Conservation (phyloP, 1,140 invertebrate species). For the Drosophila tani region DNA sequence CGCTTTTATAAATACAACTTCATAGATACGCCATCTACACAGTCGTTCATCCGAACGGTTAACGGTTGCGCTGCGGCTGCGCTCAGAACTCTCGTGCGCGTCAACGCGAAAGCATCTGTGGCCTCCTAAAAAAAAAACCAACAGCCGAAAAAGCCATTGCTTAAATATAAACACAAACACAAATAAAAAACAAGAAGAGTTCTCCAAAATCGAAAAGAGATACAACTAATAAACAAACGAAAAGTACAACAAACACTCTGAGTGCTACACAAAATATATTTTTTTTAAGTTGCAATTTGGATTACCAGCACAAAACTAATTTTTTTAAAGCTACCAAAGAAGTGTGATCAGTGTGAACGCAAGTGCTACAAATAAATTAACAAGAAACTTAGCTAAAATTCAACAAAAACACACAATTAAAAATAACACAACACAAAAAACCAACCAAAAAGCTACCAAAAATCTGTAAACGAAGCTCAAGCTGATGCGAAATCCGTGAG, state of each 20-base stretch:
- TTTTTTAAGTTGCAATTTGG: constrained; percentile 44
- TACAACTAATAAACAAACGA: constrained; percentile 14
- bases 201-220: constrained; percentile 9
- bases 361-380: constrained; percentile 41
- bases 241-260: constrained; percentile 34
- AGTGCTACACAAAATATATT: constrained; percentile 40
- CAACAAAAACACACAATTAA: constrained; percentile 19
- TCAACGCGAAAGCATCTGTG: constrained; percentile 71
- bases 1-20: constrained; percentile 83
- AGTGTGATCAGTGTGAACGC: constrained; percentile 42
- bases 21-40: constrained; percentile 64
- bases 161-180: constrained; percentile 5
- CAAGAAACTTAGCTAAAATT: constrained; percentile 19
- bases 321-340: constrained; percentile 45
- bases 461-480: constrained; percentile 7
- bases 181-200: background rate
- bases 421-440: constrained; percentile 17
- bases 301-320: constrained; percentile 20
- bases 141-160: constrained; percentile 8
- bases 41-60: constrained; percentile 67
- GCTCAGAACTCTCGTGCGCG: constrained; percentile 75
- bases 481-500: constrained; percentile 2
- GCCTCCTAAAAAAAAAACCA: constrained; percentile 43
- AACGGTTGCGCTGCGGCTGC: constrained; percentile 74
- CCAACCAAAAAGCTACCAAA: constrained; percentile 18